These are phyloP conservation scores for Pedetes capensis DNA, from an alignment of 2,113 vertebrate species.

Conservation along the genomic window DNA sequence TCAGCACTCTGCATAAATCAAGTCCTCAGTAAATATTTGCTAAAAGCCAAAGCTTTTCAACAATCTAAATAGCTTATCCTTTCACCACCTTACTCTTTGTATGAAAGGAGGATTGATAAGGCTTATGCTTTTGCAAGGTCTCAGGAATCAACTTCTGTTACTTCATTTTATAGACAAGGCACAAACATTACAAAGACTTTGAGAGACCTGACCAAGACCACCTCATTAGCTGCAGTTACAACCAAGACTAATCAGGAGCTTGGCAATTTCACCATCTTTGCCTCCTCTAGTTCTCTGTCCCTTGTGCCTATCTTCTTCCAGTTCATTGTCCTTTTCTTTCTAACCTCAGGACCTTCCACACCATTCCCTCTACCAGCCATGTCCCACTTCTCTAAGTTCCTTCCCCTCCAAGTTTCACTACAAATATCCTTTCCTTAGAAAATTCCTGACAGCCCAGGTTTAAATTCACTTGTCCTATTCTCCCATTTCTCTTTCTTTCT, in stretches of 20 bases:
- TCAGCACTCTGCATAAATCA: neutral
- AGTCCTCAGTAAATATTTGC: slow-evolving; percentile 8
- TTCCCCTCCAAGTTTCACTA: neutral
- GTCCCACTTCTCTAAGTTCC: neutral
- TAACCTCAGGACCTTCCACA: neutral
- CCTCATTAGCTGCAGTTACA: neutral
- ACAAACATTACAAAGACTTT: neutral
- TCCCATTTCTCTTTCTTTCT: neutral
- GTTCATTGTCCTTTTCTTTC: neutral
- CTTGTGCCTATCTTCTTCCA: neutral
- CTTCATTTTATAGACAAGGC: neutral
- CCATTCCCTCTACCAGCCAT: neutral
- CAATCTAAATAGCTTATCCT: neutral
- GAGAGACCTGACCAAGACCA: neutral
- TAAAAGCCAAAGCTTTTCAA: neutral
- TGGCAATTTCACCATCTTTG: neutral
- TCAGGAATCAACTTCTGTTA: neutral
- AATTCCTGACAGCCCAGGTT: neutral
- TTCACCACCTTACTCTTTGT: neutral
- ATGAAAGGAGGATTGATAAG: neutral
- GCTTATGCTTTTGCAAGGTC: neutral
- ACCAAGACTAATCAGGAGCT: rapidly evolving
- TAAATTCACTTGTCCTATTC: neutral
- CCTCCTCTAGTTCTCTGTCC: neutral
- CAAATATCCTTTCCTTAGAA: neutral